Conservation (phyloP, 2,888 invertebrate genomes). For the Drosophila conformis region DNA sequence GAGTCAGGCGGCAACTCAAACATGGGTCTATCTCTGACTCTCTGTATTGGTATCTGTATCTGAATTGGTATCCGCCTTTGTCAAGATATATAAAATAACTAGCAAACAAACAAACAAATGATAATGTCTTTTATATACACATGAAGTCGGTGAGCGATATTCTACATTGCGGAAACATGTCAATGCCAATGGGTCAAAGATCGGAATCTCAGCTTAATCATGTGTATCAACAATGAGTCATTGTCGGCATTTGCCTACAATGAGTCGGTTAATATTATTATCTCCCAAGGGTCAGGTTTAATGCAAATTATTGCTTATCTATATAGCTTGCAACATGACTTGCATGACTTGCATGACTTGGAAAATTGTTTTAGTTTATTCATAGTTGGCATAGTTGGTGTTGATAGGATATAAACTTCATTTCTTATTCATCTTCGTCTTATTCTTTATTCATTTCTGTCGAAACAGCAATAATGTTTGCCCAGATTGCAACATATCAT, state of each 20-base stretch:
- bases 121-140: background rate
- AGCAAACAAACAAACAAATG: background rate
- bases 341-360: conserved; percentile 20
- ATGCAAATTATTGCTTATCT: conserved; percentile 14
- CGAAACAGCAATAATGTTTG: background rate
- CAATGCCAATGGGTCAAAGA: conserved; percentile 19
- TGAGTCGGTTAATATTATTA: background rate
- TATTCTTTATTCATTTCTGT: background rate
- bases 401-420: background rate
- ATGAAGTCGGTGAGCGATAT: background rate
- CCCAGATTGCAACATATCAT: conserved; percentile 6
- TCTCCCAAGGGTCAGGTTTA: conserved; percentile 5
- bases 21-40: conserved; percentile 3
- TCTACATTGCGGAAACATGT: conserved; percentile 5
- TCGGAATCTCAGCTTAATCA: conserved; percentile 13
- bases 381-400: background rate
- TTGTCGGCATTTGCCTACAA: background rate
- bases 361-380: background rate
- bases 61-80: conserved; percentile 5
- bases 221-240: conserved; percentile 18
- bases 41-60: background rate
- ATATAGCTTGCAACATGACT: conserved; percentile 22
- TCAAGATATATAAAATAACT: conserved; percentile 30
- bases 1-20: conserved; percentile 16
- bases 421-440: too few species aligned